A percentile compares a stretch with the other conserved stretches of the same genome.
Evolutionary conservation across 2,797 vertebrate genomes (phyloP).

Genomic region (Glyptemys insculpta): DNA sequence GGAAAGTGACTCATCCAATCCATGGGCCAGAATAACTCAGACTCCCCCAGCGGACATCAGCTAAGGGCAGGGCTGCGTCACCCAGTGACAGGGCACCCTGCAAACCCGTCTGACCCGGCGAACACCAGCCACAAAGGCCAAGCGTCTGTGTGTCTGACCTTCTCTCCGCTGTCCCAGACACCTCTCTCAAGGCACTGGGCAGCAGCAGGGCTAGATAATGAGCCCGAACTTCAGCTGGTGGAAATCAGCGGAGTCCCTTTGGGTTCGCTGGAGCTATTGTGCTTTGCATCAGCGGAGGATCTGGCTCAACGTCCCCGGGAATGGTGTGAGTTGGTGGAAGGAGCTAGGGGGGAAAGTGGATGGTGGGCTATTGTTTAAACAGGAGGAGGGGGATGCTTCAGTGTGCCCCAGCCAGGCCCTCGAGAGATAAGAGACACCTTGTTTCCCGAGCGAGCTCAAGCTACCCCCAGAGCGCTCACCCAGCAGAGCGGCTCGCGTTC

Average conservation of each 20-base stretch:
- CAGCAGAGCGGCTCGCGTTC: not conserved
- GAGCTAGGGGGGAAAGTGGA: not conserved
- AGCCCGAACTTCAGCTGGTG: not conserved
- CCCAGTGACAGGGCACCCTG: too few relatives aligned
- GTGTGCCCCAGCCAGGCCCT: not conserved
- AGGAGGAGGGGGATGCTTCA: not conserved
- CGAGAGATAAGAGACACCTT: not conserved
- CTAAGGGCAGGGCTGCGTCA: not conserved
- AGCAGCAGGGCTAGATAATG: not conserved
- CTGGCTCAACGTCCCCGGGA: not conserved
- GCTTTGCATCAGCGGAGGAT: not conserved
- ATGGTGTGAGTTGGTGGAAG: not conserved
- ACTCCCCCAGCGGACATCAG: not conserved
- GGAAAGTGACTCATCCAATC: not conserved
- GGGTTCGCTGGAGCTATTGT: not conserved
- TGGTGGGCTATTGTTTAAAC: not conserved
- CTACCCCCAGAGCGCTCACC: not conserved
- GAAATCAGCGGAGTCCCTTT: not conserved
- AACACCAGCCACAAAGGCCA: not conserved
- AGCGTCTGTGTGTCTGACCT: not conserved
- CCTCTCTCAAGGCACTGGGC: not conserved
- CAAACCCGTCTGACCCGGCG: not conserved
- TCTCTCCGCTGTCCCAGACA: not conserved
- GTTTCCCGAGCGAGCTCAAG: not conserved
- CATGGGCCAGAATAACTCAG: not conserved